These are phyloP conservation scores for Drosophila ficusphila DNA, from an alignment of 1,140 invertebrate genomes.

Conservation along the genomic window DNA sequence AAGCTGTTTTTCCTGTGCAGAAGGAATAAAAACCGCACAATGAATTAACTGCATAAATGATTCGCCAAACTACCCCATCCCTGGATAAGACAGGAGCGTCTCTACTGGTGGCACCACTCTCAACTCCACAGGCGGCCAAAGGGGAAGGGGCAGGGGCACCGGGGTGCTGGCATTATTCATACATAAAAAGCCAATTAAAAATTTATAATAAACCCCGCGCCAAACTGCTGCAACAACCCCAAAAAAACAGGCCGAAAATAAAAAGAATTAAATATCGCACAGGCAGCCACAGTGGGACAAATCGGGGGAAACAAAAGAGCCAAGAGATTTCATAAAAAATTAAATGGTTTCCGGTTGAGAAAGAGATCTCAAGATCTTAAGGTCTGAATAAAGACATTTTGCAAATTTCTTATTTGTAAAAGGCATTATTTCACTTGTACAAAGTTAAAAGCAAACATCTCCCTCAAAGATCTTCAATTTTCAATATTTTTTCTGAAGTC, in stretches of 20 bases:
- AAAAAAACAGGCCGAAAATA: slow-evolving; percentile 37
- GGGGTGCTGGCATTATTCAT: slow-evolving; percentile 73
- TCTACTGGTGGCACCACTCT: slow-evolving; percentile 39
- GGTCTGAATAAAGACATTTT: no score
- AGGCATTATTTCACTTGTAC: no score
- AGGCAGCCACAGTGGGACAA: slow-evolving; percentile 47
- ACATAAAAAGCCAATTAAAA: slow-evolving; percentile 83
- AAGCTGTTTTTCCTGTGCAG: not conserved
- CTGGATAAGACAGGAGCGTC: slow-evolving; percentile 10
- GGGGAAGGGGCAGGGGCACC: slow-evolving; percentile 6
- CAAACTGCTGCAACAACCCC: slow-evolving; percentile 63
- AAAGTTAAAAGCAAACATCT: no score
- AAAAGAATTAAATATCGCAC: slow-evolving; percentile 59
- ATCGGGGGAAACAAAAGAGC: not conserved
- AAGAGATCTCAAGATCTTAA: no score
- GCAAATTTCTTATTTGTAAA: no score
- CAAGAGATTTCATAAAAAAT: no score
- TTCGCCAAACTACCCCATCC: slow-evolving; percentile 36
- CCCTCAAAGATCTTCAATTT: no score
- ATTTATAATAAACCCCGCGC: slow-evolving; percentile 80
- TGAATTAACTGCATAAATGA: slow-evolving; percentile 77
- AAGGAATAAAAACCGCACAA: slow-evolving; percentile 61
- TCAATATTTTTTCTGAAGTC: no score
- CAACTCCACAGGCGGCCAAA: slow-evolving; percentile 3
- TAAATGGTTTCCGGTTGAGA: no score